Percentiles rank a stretch among this genome's conserved stretches.
Evolutionary conservation across 2,113 vertebrate species (phyloP).

Genomic region (Notarius quadriscutis): DNA sequence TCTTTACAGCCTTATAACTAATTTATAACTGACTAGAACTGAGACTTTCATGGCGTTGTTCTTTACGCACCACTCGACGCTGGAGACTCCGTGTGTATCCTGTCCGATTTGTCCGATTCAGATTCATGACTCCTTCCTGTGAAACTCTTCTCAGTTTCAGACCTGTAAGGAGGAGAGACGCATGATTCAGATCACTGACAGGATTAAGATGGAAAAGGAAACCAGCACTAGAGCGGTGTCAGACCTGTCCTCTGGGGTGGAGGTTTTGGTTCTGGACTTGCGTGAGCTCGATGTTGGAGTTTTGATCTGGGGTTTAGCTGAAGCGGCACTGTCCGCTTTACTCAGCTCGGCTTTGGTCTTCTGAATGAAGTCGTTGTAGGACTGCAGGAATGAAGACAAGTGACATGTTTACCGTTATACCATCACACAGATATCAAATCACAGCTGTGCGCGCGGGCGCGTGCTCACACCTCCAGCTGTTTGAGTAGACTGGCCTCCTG

Average conservation of each 20-base stretch:
- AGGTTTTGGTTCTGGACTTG: conserved; percentile 76
- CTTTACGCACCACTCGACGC: conserved; percentile 73
- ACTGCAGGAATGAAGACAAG: conserved; percentile 66
- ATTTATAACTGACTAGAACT: background rate
- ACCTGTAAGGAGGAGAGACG: conserved; percentile 60
- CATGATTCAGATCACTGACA: background rate
- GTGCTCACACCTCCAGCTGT: conserved; percentile 83
- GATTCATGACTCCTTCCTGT: conserved; percentile 61
- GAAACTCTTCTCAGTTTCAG: conserved; percentile 76
- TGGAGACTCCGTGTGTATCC: conserved; percentile 71
- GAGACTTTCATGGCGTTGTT: background rate
- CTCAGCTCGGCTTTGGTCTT: conserved; percentile 92
- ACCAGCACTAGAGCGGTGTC: background rate
- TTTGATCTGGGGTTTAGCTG: conserved; percentile 80
- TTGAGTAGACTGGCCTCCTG: conserved; percentile 92
- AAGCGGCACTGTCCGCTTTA: conserved; percentile 74
- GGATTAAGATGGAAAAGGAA: background rate
- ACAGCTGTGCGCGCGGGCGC: background rate
- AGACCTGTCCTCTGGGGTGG: conserved; percentile 76
- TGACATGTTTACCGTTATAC: background rate
- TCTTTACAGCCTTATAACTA: background rate
- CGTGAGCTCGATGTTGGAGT: conserved; percentile 72
- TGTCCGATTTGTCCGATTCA: conserved; percentile 74
- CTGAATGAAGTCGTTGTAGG: conserved; percentile 92
- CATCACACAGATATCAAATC: background rate